phyloP scores from a whole-genome alignment of 1,140 invertebrate genomes.

The Schmidtea mediterranea region DNA sequence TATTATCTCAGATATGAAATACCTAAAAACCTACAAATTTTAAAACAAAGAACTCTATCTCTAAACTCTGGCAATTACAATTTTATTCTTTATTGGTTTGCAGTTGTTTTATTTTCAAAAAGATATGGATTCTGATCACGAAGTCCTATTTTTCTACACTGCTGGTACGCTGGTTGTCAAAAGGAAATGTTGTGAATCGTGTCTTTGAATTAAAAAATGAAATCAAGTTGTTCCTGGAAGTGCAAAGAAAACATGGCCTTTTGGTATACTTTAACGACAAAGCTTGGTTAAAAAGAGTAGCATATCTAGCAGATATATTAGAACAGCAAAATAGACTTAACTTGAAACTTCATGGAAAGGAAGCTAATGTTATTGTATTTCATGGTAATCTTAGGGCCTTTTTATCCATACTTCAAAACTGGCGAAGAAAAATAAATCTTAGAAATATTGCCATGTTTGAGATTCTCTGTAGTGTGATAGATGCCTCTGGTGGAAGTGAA shows the following conservation, averaged over 20 bases:
- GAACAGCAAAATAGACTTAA: slow-evolving; percentile 9
- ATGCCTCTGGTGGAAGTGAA: slow-evolving; percentile 6
- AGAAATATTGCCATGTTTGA: slow-evolving; percentile 10
- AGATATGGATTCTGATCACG: too few species aligned
- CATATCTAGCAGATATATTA: slow-evolving; percentile 6
- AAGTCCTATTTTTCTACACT: too few species aligned
- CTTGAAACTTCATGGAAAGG: slow-evolving; percentile 8
- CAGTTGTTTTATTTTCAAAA: too few species aligned
- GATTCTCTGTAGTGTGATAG: slow-evolving; percentile 7
- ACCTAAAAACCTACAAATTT: too few species aligned
- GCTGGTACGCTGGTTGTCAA: slow-evolving; percentile 4
- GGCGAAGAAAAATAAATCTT: slow-evolving; percentile 7
- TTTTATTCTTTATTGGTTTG: too few species aligned
- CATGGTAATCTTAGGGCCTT: slow-evolving; percentile 8
- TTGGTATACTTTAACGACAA: slow-evolving; percentile 7
- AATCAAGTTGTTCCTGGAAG: slow-evolving; percentile 8
- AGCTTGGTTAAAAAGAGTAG: slow-evolving; percentile 3
- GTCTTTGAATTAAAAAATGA: slow-evolving; percentile 9
- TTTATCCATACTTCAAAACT: slow-evolving; percentile 8
- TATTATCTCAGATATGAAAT: too few species aligned
- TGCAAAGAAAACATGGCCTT: slow-evolving; percentile 6
- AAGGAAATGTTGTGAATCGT: slow-evolving; percentile 1
- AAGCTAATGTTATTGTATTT: slow-evolving; percentile 8
- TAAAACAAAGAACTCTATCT: too few species aligned
- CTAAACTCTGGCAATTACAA: too few species aligned